phyloP scores from a whole-genome alignment of 2,888 invertebrate genomes.

The Rhingia rostrata region DNA sequence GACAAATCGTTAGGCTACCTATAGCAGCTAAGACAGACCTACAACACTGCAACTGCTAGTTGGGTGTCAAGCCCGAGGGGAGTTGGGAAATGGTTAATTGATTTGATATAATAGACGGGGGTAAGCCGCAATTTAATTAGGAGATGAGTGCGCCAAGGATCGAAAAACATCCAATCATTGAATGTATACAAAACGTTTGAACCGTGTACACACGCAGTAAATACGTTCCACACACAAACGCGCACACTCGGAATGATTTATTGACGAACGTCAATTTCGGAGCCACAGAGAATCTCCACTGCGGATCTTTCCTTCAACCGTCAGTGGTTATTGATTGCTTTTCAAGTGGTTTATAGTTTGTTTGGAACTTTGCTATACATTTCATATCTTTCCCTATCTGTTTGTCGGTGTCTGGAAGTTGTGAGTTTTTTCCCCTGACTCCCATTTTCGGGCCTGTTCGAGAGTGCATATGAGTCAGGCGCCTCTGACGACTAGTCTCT shows the following conservation, averaged over 20 bases:
- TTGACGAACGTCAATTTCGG: conserved; percentile 62
- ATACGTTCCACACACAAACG: conserved; percentile 25
- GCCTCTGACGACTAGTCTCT: conserved; percentile 61
- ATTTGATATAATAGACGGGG: conserved; percentile 35
- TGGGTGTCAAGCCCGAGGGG: conserved; percentile 13
- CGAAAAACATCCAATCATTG: conserved; percentile 44
- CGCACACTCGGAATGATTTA: conserved; percentile 61
- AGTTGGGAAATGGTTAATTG: conserved; percentile 52
- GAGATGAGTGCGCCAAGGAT: conserved; percentile 27
- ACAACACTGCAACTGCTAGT: not conserved
- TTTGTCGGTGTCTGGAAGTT: conserved; percentile 58
- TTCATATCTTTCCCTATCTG: conserved; percentile 9
- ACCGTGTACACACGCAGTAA: conserved; percentile 15
- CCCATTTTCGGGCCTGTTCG: conserved; percentile 40
- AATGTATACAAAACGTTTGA: conserved; percentile 64
- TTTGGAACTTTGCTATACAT: conserved; percentile 14
- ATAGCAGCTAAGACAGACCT: conserved; percentile 21
- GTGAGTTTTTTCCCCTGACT: conserved; percentile 4
- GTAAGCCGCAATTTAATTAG: conserved; percentile 33
- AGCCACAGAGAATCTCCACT: conserved; percentile 45
- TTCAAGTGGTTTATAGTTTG: conserved; percentile 63
- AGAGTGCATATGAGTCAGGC: conserved; percentile 66
- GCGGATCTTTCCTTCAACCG: conserved; percentile 31
- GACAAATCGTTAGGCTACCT: conserved; percentile 68
- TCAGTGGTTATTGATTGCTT: conserved; percentile 67